Evolutionary conservation across 2,888 invertebrate genomes (phyloP), one percentile per base, ranked within the genome.

Genomic region (Epinotia brunnichana): DNA sequence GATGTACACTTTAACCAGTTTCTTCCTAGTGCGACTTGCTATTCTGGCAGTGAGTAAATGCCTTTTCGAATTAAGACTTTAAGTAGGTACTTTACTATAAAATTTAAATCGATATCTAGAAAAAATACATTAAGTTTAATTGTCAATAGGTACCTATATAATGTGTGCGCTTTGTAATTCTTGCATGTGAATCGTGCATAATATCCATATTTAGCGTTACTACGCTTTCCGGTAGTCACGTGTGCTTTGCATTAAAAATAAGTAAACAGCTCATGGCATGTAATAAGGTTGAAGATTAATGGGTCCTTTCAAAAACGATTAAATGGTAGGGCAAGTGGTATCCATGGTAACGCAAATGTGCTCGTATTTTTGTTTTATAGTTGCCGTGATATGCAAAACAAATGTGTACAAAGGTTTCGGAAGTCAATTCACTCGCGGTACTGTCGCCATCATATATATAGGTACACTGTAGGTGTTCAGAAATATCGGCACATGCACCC

Each of bases 161-260:
- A n/a, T 60, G 39, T 51, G 15, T n/a, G 35, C 56, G 61, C 60
- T 61, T 39, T 21, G 9, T n/a, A 17, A 53, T 41, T 69, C 21
- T 69, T 61, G 51, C 41, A 53, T 69, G 54, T 54, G 41, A 62
- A 61, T 69, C 44, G 61, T 39, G 54, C 61, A 61, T 62, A 53
- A 39, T 53, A 54, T 41, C 69, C 24, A 29, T 54, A 39, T 39
- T 60, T 15, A 35, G 19, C 21, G 60, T 51, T 59, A 15, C 68
- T 35, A 35, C 35, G 35, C 48, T 57, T 11, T 19, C 39, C 35
- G 35, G 35, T 59, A 35, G 35, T 10, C 17, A 60, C 29, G 57
- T 57, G 24, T 56, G 9, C 29, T 29, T 29, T 29, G n/a, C 24
- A 15, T 19, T 19, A 21, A 54, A 21, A 21, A 53, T 53, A 17